Percentiles rank a stretch among this genome's conserved stretches.
These are phyloP conservation scores for Alethe castanea DNA, from an alignment of 2,113 vertebrate species.

Conservation along the genomic window DNA sequence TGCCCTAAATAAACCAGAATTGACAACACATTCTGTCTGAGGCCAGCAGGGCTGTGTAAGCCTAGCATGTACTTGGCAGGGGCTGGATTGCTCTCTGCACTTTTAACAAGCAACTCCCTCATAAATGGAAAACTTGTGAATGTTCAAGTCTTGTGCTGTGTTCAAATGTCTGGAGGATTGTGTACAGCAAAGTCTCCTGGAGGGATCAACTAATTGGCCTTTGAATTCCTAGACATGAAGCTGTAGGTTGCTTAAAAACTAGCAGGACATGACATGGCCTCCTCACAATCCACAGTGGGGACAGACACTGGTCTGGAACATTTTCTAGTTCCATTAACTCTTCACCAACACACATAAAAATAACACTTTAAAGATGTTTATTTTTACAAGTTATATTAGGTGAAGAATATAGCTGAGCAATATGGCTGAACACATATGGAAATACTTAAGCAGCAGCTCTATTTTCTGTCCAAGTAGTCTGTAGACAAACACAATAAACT, in stretches of 20 bases:
- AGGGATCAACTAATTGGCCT: not conserved
- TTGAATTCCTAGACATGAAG: not conserved
- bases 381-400: conserved; percentile 24
- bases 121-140: conserved; percentile 28
- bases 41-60: not conserved
- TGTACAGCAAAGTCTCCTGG: not conserved
- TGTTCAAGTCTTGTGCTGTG: not conserved
- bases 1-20: conserved; percentile 33
- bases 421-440: conserved; percentile 33
- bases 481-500: conserved; percentile 24
- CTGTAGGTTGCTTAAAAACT: not conserved
- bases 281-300: not conserved
- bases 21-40: not conserved
- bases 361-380: not conserved
- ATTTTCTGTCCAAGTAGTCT: conserved; percentile 12
- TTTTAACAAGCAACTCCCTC: conserved; percentile 29
- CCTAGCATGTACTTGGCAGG: conserved; percentile 9
- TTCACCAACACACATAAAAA: not conserved
- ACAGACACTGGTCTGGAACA: not conserved
- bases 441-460: conserved; percentile 32
- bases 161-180: not conserved
- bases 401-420: not conserved
- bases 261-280: not conserved
- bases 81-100: not conserved
- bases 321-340: not conserved